Percentiles rank a stretch among this genome's conserved stretches.
These are phyloP conservation scores for Philotrypesis tridentata DNA, from an alignment of 1,140 invertebrate genomes.

Conservation along the genomic window DNA sequence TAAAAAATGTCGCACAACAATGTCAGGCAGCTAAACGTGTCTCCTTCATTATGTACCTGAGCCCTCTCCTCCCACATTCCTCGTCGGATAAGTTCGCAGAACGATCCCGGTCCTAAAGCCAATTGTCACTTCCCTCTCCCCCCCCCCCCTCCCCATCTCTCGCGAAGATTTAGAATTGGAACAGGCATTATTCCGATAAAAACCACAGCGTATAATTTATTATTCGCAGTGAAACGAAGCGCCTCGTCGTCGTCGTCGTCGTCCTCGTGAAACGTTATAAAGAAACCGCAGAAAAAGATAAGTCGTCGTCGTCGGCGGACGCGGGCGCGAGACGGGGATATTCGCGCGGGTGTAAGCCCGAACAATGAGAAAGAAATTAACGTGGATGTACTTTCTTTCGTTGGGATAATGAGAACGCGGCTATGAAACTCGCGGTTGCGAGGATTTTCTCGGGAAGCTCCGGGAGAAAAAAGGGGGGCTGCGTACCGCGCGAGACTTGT, in stretches of 20 bases:
- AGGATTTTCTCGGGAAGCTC: not conserved
- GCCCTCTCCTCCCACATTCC: not conserved
- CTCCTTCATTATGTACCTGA: not conserved
- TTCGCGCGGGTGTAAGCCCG: not conserved
- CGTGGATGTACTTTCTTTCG: not conserved
- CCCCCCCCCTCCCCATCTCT: no score
- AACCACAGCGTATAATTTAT: not conserved
- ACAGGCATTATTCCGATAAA: not conserved
- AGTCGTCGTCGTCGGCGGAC: not conserved
- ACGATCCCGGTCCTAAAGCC: not conserved
- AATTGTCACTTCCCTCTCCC: not conserved
- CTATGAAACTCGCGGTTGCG: not conserved
- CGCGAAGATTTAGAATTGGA: not conserved
- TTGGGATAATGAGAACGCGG: not conserved
- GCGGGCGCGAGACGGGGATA: no score
- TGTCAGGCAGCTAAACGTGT: not conserved
- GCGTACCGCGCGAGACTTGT: no score
- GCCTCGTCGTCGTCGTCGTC: no score
- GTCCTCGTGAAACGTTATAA: no score
- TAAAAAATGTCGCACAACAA: no score
- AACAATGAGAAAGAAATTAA: not conserved
- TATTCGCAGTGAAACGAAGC: not conserved
- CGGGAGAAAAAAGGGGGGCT: no score
- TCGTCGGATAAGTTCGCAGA: not conserved
- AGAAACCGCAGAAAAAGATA: not conserved